A percentile compares a stretch with the other conserved stretches of the same genome.
phyloP scores from a whole-genome alignment of 2,888 invertebrate genomes.

The Drosophila aldrichi region DNA sequence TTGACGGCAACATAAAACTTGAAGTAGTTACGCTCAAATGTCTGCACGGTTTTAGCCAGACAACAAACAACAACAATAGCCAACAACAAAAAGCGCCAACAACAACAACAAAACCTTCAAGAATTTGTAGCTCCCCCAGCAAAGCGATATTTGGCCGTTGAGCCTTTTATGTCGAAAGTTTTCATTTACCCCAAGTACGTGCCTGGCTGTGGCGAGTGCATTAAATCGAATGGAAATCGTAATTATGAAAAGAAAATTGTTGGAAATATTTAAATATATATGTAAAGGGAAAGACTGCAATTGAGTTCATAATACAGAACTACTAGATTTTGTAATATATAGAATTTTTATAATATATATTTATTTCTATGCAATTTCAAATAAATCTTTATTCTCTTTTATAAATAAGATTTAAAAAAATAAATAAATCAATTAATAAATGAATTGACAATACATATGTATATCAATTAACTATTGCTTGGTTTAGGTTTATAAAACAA shows the following conservation, averaged over 20 bases:
- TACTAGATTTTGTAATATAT: too few relatives aligned
- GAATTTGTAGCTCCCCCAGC: slow-evolving; percentile 12
- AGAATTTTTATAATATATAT: too few relatives aligned
- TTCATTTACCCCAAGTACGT: slow-evolving; percentile 31
- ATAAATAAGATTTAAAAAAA: too few relatives aligned
- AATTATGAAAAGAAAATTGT: slow-evolving; percentile 35
- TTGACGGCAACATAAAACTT: slow-evolving; percentile 66
- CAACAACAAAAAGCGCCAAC: not conserved
- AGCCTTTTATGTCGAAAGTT: slow-evolving; percentile 61
- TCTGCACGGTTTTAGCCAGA: slow-evolving; percentile 57
- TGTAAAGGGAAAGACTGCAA: not conserved
- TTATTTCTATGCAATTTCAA: too few relatives aligned
- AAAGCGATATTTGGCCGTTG: slow-evolving; percentile 9
- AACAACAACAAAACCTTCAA: slow-evolving; percentile 31
- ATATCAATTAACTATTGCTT: too few relatives aligned
- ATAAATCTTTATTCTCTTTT: too few relatives aligned
- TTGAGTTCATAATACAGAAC: not conserved
- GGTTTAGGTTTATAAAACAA: too few relatives aligned
- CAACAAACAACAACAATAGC: slow-evolving; percentile 43
- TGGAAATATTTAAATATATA: slow-evolving; percentile 7
- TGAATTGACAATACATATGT: too few relatives aligned
- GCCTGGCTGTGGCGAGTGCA: slow-evolving; percentile 7
- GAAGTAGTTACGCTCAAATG: slow-evolving; percentile 70
- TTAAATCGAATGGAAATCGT: slow-evolving; percentile 40
- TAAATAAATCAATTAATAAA: too few relatives aligned